Percentiles rank a stretch among this genome's conserved stretches.
Conservation (phyloP, 2,888 invertebrate species). For the Stramonita haemastoma region DNA sequence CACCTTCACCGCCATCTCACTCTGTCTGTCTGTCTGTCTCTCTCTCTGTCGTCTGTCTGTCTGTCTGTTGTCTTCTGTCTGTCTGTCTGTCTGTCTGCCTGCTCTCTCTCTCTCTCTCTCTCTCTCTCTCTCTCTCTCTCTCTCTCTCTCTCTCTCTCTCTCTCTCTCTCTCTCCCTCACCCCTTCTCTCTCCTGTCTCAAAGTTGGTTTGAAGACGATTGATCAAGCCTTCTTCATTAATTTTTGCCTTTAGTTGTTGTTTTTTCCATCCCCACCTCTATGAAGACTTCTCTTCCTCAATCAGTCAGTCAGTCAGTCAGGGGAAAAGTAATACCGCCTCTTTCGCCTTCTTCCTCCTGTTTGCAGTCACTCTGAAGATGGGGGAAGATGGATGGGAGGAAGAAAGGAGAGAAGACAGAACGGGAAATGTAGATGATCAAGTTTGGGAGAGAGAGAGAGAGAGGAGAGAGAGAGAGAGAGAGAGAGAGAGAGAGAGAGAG, state of each 20-base stretch:
- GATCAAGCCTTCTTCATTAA: no score
- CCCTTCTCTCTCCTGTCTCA: not conserved
- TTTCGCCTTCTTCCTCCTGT: not conserved
- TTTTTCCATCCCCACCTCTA: not conserved
- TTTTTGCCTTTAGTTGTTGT: not conserved
- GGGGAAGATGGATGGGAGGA: not conserved
- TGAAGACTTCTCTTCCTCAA: not conserved
- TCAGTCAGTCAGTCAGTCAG: not conserved
- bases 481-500: conserved; percentile 20
- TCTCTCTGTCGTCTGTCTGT: not conserved
- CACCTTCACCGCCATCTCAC: not conserved
- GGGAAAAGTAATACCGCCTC: not conserved
- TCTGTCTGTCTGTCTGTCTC: not conserved
- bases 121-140: conserved; percentile 14
- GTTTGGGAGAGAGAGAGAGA: not conserved
- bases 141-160: conserved; percentile 8
- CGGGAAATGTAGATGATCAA: not conserved
- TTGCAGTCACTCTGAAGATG: not conserved
- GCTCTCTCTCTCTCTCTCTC: not conserved
- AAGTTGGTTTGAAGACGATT: no score
- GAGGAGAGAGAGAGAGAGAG: not conserved
- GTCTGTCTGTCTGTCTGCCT: not conserved
- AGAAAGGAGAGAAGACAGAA: not conserved
- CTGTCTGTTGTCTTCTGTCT: not conserved
- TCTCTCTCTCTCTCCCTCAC: conserved; percentile 9